Conservation (phyloP, 2,797 vertebrate species). For the Sebastes hopkinsi region DNA sequence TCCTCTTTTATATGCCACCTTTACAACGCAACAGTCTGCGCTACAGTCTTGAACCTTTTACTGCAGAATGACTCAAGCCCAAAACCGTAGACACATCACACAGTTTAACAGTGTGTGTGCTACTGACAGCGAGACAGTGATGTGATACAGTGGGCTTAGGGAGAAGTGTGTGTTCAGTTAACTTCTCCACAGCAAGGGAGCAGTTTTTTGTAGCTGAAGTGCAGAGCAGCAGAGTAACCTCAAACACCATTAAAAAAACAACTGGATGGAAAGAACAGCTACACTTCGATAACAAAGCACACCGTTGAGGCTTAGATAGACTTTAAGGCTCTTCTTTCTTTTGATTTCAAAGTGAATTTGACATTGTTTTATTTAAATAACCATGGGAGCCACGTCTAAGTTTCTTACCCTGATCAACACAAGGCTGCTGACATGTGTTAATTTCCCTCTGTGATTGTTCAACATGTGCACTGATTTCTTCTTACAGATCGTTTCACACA, state of each 20-base stretch:
- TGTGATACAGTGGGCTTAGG: conserved; percentile 10
- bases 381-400: neutral
- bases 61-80: neutral
- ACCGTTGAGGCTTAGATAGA: neutral
- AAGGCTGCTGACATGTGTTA: conserved; percentile 40
- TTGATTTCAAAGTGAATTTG: neutral
- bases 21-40: neutral
- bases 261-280: neutral
- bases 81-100: conserved; percentile 12
- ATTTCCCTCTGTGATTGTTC: conserved; percentile 40
- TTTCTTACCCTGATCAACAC: conserved; percentile 14
- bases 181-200: conserved; percentile 24
- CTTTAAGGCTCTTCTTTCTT: neutral
- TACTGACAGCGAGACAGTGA: conserved; percentile 24
- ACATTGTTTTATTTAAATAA: conserved; percentile 1
- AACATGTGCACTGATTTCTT: conserved; percentile 24
- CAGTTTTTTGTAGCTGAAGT: conserved; percentile 15
- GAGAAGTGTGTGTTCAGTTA: conserved; percentile 23
- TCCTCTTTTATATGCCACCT: conserved; percentile 1
- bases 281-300: neutral
- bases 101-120: neutral
- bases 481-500: conserved; percentile 28
- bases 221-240: conserved; percentile 10
- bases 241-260: neutral
- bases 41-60: conserved; percentile 1